Evolutionary conservation across 2,888 invertebrate genomes (phyloP), one percentile per base, ranked within the genome.

Genomic region (Neelides folsomi): DNA sequence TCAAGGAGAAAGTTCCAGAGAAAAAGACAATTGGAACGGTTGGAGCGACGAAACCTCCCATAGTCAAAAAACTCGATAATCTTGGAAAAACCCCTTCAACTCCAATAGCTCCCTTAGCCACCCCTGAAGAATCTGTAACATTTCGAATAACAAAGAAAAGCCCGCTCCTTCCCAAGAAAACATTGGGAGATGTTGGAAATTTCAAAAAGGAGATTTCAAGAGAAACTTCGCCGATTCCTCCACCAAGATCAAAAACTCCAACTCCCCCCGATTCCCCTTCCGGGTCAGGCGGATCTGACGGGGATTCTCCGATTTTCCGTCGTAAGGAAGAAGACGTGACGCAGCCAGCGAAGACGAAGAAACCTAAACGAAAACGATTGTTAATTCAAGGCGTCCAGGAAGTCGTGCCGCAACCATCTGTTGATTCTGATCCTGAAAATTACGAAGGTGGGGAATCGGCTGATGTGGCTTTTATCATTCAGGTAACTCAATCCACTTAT

Each of bases 391-490:
- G 67, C 2, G 63, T 67, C 7, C 66, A 66, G 49, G 67, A 68
- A 62, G 65, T 68, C 1, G 56, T 60, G 13, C 64, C 66, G 16
- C 20, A 41, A 36, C 35, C 43, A 20, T 27, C 27, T 27, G 27
- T 27, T 27, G 41, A 37, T 10, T 43, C 43, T 8, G 37, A 52
- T 15, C 38, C 53, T 3, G 59, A 57, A 20, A 59, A 60, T 15
- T 53, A 55, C 1, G 50, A 52, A 13, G 57, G 57, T 10, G 68
- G 70, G 51, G 70, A 69, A 53, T 75, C 74, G 65, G 71, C 77
- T 54, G 79, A 79, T 71, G 77, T 79, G 52, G 76, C 77, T 67
- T 79, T 79, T 68, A 75, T 79, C 61, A 73, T 79, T 51, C 76
- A 78, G 71, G 77, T 78, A 41, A 61, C 58, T 34, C 18, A 36